A percentile compares a stretch with the other conserved stretches of the same genome.
Conservation (phyloP, 1,140 invertebrate species). For the Brachionus rotundiformis region DNA sequence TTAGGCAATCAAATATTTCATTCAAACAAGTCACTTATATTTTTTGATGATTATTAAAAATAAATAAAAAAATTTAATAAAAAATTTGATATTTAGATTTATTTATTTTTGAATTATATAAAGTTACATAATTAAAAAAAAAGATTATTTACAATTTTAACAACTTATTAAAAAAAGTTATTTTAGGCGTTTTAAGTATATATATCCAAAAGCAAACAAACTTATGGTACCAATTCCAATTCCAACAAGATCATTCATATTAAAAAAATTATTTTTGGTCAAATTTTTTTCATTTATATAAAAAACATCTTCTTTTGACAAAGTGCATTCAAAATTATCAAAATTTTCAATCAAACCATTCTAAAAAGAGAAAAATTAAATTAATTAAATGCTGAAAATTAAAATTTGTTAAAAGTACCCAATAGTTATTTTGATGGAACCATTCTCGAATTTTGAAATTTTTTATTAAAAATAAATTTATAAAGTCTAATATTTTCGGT, state of each 20-base stretch:
- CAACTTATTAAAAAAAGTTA: background rate
- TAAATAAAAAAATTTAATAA: too few relatives aligned
- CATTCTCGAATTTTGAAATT: background rate
- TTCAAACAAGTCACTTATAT: too few relatives aligned
- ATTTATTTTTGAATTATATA: background rate
- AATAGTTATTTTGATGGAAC: slow-evolving; percentile 33
- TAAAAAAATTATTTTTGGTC: background rate
- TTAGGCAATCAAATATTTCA: too few relatives aligned
- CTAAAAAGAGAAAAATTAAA: background rate
- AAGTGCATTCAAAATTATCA: background rate
- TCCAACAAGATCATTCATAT: background rate
- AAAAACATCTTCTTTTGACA: background rate
- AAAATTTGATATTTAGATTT: too few relatives aligned
- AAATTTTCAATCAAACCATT: slow-evolving; percentile 10
- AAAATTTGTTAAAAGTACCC: background rate
- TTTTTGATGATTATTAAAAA: too few relatives aligned
- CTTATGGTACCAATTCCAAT: background rate
- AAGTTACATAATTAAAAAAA: background rate
- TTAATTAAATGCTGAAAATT: background rate
- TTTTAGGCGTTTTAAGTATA: background rate
- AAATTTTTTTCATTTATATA: background rate
- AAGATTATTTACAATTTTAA: background rate
- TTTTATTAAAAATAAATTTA: background rate
- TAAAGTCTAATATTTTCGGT: background rate
- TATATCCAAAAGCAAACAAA: background rate